Percentiles rank a stretch among this genome's conserved stretches.
Evolutionary conservation across 1,140 invertebrate species (phyloP).

Genomic region (Drosophila suzukii): DNA sequence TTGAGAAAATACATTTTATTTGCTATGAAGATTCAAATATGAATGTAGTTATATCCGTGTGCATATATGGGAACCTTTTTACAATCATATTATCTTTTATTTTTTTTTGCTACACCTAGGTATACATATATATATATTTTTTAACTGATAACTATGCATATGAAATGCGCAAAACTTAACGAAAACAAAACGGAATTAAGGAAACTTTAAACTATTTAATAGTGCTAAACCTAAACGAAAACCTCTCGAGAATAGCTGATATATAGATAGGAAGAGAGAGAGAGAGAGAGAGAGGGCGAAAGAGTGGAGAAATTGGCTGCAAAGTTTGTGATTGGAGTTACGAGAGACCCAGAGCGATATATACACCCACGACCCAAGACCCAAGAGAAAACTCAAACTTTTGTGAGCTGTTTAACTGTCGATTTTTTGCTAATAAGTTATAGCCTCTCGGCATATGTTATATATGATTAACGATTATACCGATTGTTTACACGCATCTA

Average conservation of each 20-base stretch:
- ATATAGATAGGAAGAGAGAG: conserved; percentile 7
- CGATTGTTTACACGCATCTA: conserved; percentile 38
- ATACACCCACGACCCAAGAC: conserved; percentile 22
- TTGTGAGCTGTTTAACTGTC: conserved; percentile 79
- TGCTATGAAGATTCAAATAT: conserved; percentile 38
- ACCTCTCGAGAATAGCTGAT: conserved; percentile 17
- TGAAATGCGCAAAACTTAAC: conserved; percentile 55
- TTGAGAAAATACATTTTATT: conserved; percentile 49
- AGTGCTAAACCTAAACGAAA: conserved; percentile 36
- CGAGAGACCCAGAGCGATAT: conserved; percentile 24
- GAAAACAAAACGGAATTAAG: conserved; percentile 30
- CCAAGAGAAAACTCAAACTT: conserved; percentile 57
- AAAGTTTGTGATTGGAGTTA: conserved; percentile 39
- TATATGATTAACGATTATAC: conserved; percentile 48
- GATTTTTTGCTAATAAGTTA: conserved; percentile 80
- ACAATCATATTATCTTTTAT: conserved; percentile 24
- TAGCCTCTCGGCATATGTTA: conserved; percentile 40
- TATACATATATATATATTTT: conserved; percentile 30
- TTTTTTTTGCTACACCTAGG: conserved; percentile 30
- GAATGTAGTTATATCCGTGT: conserved; percentile 16
- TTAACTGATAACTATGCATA: conserved; percentile 58
- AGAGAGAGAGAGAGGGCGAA: conserved; percentile 7
- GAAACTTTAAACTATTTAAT: conserved; percentile 52
- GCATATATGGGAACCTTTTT: conserved; percentile 30
- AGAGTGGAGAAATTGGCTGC: conserved; percentile 46